Evolutionary conservation across 2,888 invertebrate species (phyloP), one percentile per base, ranked within the genome.

Genomic region (Drosophila affinis): DNA sequence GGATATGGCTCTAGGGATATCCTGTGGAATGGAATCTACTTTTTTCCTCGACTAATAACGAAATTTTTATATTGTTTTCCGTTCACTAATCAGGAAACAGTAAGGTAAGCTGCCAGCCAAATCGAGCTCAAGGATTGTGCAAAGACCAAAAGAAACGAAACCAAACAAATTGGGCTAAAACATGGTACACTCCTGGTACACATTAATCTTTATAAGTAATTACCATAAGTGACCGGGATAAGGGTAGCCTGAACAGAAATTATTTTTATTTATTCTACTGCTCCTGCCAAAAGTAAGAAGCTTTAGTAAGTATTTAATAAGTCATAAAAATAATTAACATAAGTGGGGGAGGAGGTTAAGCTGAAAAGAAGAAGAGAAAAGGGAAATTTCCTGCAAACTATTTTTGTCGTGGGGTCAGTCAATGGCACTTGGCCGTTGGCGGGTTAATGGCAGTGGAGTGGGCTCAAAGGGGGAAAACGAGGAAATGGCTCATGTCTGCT

Each of bases 391-490:
- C 56, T 56, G 57, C 64, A 68, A 70, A 68, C 55, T 62, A 62
- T 71, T 71, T 62, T 52, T 56, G 47, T 69, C 54, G 27, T 53
- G 56, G 65, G 65, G 56, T 63, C 34, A 56, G 59, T 52, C 59
- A 27, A 21, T 57, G 67, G 59, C 64, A 51, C 60, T 51, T 54
- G 27, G 62, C 47, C 51, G 47, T 21, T 52, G 10, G 68, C 14
- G 46, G 39, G 61, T 68, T 55, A 70, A 68, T 61, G 59, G 21
- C 21, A 21, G 21, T 17, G n/a, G 18, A 46, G 2, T 12, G 39
- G 27, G 48, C 21, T 17, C 9, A 29, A 27, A 12, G 27, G 10
- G 3, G 34, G 7, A n/a, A 29, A 9, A 44, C 18, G 27, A 34
- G 46, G 51, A 46, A 24, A 34, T 46, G 67, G 59, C 49, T 55